phyloP scores from a whole-genome alignment of 2,888 invertebrate species.

The Perithous albicinctus region DNA sequence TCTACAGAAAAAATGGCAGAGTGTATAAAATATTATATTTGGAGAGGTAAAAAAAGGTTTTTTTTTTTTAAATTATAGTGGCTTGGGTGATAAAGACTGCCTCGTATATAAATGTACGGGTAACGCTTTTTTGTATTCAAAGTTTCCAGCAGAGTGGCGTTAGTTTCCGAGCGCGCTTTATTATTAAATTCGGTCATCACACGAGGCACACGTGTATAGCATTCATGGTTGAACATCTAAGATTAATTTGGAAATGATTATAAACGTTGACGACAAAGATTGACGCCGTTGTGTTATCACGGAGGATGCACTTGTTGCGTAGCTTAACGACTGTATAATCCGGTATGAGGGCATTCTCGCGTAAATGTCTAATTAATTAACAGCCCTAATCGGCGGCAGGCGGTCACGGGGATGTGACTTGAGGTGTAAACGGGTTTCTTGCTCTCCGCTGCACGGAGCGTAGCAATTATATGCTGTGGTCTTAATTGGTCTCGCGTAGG shows the following conservation, averaged over 20 bases:
- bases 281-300: background rate
- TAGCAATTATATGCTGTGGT: constrained; percentile 68
- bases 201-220: background rate
- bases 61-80: too few relatives aligned
- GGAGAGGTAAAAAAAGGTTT: too few relatives aligned
- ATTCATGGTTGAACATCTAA: constrained; percentile 1
- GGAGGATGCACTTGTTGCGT: constrained; percentile 31
- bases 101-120: too few relatives aligned
- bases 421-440: constrained; percentile 68
- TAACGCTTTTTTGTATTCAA: too few relatives aligned
- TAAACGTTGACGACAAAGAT: background rate
- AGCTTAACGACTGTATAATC: constrained; percentile 58
- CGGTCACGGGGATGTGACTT: constrained; percentile 66
- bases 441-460: constrained; percentile 64
- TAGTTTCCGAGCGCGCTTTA: too few relatives aligned
- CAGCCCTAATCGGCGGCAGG: constrained; percentile 66
- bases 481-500: constrained; percentile 68
- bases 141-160: too few relatives aligned
- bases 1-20: too few relatives aligned
- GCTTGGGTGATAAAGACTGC: too few relatives aligned
- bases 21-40: too few relatives aligned
- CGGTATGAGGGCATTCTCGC: constrained; percentile 64
- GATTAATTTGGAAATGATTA: constrained; percentile 2
- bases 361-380: constrained; percentile 70
- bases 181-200: background rate